These are phyloP conservation scores for Mustela nigripes DNA, from an alignment of 2,113 vertebrate genomes.

Conservation along the genomic window DNA sequence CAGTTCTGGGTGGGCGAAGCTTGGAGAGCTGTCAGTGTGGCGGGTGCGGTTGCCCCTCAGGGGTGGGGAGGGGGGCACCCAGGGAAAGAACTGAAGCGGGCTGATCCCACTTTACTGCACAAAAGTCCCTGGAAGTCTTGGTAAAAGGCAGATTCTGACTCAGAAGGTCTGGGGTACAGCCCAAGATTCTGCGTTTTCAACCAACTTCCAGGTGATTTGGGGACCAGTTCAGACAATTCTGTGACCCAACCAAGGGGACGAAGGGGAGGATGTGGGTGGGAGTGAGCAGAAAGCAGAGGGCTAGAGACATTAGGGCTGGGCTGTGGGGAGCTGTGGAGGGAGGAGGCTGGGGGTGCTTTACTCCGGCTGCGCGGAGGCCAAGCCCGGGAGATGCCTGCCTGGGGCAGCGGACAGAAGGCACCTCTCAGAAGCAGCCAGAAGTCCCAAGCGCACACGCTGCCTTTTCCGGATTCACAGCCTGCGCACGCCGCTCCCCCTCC, in stretches of 20 bases:
- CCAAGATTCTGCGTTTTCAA: not conserved
- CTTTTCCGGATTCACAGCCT: not conserved
- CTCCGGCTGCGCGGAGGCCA: not conserved
- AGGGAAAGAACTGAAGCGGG: not conserved
- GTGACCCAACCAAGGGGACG: not conserved
- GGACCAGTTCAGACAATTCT: not conserved
- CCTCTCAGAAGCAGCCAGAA: not conserved
- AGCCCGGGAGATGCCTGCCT: not conserved
- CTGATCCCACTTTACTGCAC: accelerated
- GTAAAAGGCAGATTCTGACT: not conserved
- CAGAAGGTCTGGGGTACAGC: not conserved
- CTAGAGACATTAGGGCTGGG: not conserved
- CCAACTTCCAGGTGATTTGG: not conserved
- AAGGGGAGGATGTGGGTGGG: too few species aligned
- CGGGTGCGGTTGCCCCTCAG: not conserved
- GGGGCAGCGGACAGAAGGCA: accelerated
- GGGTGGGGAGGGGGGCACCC: not conserved
- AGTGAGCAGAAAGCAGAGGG: not conserved
- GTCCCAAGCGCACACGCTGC: not conserved
- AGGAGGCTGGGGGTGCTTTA: not conserved
- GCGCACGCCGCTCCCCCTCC: not conserved
- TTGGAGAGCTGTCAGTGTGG: not conserved
- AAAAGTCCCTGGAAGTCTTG: not conserved
- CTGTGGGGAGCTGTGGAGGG: not conserved
- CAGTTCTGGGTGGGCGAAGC: not conserved